Evolutionary conservation across 2,888 invertebrate species (phyloP), one percentile per base, ranked within the genome.

Genomic region (Camptogramma bilineatum): DNA sequence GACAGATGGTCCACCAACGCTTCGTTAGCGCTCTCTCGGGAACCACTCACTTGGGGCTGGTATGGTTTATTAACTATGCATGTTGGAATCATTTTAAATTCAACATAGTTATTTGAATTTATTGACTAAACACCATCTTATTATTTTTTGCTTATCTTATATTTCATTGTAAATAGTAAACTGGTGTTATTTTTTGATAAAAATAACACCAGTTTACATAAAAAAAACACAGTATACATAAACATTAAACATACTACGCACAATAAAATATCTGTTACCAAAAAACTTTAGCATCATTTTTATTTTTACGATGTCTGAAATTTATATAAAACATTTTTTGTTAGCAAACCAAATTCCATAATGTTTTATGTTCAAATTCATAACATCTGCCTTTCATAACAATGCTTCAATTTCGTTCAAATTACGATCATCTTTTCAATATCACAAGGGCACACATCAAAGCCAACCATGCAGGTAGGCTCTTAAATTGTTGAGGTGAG

Each of bases 381-480:
- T 71, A 74, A 70, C 76, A 78, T 77, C 75, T 77, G 78, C 74
- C 62, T 70, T 68, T 59, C 63, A 69, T 69, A 72, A 72, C 73
- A 77, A 75, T 72, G 57, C 69, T 69, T 71, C 77, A 73, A 77
- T 76, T 71, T 73, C 70, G 74, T 73, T 72, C 66, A 57, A 70
- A 76, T 79, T 77, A 76, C 77, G 73, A 70, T 64, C 58, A 64
- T 61, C 71, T 68, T 70, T 76, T 74, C 75, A 74, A 75, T 75
- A 73, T 69, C 61, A 64, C 52, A 64, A 66, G 69, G 66, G 70
- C 56, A 66, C 59, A 63, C 61, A 47, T 67, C 66, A 64, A 68
- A 66, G 65, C 54, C 44, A 31, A 52, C 44, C 58, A 63, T 62
- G 70, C 69, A 73, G 72, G 72, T 73, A 73, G 68, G 58, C 52